Evolutionary conservation across 2,888 invertebrate species (phyloP).

Genomic region (Dioctria rufipes): DNA sequence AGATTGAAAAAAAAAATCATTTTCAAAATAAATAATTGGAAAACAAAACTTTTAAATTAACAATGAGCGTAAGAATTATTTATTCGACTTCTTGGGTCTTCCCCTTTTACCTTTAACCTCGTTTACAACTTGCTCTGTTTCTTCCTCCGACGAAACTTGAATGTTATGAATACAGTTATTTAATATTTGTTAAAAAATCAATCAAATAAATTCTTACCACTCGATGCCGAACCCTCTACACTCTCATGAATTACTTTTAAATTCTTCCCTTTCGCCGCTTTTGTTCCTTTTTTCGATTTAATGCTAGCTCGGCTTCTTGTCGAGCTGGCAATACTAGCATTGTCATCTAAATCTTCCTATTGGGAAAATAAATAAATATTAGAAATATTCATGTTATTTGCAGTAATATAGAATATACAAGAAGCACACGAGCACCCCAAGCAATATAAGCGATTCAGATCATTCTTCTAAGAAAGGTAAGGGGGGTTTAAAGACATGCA

Average conservation of each 20-base stretch:
- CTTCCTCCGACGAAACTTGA: constrained; percentile 15
- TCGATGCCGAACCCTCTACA: neutral
- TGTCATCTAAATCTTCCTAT: constrained; percentile 29
- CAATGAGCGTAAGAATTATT: constrained; percentile 7
- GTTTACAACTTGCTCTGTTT: neutral
- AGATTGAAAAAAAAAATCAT: constrained; percentile 21
- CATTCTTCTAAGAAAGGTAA: no score
- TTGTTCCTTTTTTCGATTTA: neutral
- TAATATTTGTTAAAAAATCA: neutral
- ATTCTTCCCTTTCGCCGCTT: constrained; percentile 15
- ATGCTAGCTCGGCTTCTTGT: constrained; percentile 1
- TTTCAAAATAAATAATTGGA: constrained; percentile 36
- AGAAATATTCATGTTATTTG: neutral
- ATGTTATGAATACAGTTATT: neutral
- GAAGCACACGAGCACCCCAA: no score
- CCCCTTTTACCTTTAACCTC: constrained; percentile 5
- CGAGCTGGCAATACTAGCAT: constrained; percentile 40
- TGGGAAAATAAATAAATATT: neutral
- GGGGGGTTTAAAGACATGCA: no score
- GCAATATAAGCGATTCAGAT: no score
- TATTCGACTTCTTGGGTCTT: constrained; percentile 3
- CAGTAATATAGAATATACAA: no score
- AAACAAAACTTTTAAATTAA: constrained; percentile 28
- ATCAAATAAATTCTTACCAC: constrained; percentile 16
- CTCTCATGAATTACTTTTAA: constrained; percentile 22